phyloP scores from a whole-genome alignment of 2,888 invertebrate genomes.

The Pimpla rufipes region DNA sequence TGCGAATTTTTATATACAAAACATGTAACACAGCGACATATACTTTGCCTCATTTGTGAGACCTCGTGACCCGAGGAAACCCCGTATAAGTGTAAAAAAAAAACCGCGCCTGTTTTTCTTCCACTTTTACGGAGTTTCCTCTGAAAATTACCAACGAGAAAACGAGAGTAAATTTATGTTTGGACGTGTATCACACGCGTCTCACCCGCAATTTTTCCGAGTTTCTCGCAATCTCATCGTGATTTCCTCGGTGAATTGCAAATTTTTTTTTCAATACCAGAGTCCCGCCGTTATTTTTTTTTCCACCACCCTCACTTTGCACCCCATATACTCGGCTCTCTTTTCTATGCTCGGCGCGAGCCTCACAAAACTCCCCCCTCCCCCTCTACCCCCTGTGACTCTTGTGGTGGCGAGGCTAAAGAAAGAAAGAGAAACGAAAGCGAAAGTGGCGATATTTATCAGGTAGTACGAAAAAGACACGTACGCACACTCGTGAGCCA shows the following conservation, averaged over 20 bases:
- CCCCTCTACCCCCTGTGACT: no score
- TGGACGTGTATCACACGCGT: conserved; percentile 24
- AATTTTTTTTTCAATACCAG: conserved; percentile 62
- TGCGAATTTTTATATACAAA: no score
- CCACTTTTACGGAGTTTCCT: no score
- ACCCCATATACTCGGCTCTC: conserved; percentile 1
- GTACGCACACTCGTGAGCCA: conserved; percentile 69
- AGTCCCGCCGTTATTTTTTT: conserved; percentile 10
- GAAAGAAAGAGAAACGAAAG: conserved; percentile 46
- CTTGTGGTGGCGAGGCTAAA: not conserved
- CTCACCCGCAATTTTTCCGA: conserved; percentile 34
- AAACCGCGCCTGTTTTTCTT: no score
- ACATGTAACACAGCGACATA: not conserved
- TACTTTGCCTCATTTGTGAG: not conserved
- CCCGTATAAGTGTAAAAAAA: no score
- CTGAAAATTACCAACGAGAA: conserved; percentile 18
- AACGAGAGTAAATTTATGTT: conserved; percentile 38
- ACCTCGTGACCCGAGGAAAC: not conserved
- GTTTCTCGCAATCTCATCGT: conserved; percentile 41
- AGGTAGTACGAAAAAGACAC: conserved; percentile 67
- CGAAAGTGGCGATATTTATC: conserved; percentile 67
- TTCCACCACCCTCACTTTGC: not conserved
- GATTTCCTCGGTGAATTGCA: conserved; percentile 64
- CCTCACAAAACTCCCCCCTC: not conserved
- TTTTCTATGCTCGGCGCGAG: conserved; percentile 20